A percentile compares a stretch with the other conserved stretches of the same genome.
Conservation (phyloP, 30 jellyfish, hydroid and myxozoan genomes). For the Clytia hemisphaerica region DNA sequence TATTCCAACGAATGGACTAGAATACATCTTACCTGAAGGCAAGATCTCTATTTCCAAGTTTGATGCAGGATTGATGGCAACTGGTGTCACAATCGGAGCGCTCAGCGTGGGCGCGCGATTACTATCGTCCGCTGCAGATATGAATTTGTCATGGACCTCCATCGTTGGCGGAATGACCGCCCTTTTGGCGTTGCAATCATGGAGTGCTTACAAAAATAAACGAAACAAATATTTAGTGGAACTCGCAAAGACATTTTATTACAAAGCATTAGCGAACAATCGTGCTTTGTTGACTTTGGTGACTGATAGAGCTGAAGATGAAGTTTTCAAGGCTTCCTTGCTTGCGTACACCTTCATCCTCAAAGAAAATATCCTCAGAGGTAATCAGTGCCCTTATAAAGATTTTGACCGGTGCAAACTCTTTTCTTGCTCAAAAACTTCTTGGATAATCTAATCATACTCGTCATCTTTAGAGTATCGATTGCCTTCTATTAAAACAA, state of each 20-base stretch:
- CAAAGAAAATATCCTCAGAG: neutral
- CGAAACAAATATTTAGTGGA: slow-evolving; percentile 60
- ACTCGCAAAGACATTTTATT: slow-evolving; percentile 51
- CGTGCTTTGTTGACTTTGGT: slow-evolving; percentile 70
- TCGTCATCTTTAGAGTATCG: neutral
- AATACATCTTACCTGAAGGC: slow-evolving; percentile 80
- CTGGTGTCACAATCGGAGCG: slow-evolving; percentile 45
- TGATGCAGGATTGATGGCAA: slow-evolving; percentile 58
- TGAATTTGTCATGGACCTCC: slow-evolving; percentile 38
- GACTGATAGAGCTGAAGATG: slow-evolving; percentile 87
- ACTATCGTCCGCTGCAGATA: slow-evolving; percentile 37
- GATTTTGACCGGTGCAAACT: neutral
- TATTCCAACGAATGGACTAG: slow-evolving; percentile 66
- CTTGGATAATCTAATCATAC: neutral
- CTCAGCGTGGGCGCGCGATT: slow-evolving; percentile 43
- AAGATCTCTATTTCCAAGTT: slow-evolving; percentile 54
- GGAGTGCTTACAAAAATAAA: slow-evolving; percentile 85
- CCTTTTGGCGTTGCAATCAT: slow-evolving; percentile 60
- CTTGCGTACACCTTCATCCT: slow-evolving; percentile 48
- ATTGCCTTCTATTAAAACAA: neutral
- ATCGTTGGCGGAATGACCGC: slow-evolving; percentile 56
- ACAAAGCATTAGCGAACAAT: slow-evolving; percentile 75
- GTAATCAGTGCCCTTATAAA: neutral
- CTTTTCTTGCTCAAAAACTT: neutral
- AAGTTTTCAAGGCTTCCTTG: slow-evolving; percentile 68